A percentile compares a stretch with the other conserved stretches of the same genome.
phyloP scores from a whole-genome alignment of 2,113 vertebrate species.

The Microtus richardsoni region DNA sequence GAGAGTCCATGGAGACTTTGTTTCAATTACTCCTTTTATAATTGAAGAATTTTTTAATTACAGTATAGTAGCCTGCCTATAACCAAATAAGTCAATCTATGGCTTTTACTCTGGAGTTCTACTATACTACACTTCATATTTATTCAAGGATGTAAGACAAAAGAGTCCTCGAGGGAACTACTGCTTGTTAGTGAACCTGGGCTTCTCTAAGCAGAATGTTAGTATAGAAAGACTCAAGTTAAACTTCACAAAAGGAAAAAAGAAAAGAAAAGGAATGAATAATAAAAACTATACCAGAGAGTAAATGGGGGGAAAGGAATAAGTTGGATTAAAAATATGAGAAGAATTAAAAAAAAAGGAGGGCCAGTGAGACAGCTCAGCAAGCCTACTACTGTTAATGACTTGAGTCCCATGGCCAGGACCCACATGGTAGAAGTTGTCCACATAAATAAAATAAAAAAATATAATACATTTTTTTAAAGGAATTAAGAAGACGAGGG shows the following conservation, averaged over 20 bases:
- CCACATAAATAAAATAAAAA: neutral
- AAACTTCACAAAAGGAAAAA: neutral
- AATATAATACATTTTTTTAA: neutral
- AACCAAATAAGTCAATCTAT: conserved; percentile 23
- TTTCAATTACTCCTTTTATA: conserved; percentile 36
- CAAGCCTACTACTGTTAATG: neutral
- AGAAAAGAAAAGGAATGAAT: neutral
- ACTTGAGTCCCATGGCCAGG: neutral
- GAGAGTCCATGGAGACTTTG: neutral
- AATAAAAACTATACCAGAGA: conserved; percentile 10
- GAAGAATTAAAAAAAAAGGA: neutral
- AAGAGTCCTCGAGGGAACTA: neutral
- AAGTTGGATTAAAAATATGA: neutral
- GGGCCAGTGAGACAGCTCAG: neutral
- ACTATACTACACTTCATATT: conserved; percentile 9
- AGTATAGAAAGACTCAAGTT: neutral
- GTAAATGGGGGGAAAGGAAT: neutral
- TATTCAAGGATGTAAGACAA: conserved; percentile 44
- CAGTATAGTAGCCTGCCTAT: neutral
- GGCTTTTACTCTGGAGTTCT: conserved; percentile 54
- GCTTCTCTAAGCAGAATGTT: neutral
- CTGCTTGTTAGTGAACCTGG: conserved; percentile 1
- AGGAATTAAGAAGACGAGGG: neutral
- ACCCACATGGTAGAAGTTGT: neutral
- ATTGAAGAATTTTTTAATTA: conserved; percentile 36